Evolutionary conservation across 2,797 vertebrate species (phyloP).

Genomic region (Pipistrellus pygmaeus): DNA sequence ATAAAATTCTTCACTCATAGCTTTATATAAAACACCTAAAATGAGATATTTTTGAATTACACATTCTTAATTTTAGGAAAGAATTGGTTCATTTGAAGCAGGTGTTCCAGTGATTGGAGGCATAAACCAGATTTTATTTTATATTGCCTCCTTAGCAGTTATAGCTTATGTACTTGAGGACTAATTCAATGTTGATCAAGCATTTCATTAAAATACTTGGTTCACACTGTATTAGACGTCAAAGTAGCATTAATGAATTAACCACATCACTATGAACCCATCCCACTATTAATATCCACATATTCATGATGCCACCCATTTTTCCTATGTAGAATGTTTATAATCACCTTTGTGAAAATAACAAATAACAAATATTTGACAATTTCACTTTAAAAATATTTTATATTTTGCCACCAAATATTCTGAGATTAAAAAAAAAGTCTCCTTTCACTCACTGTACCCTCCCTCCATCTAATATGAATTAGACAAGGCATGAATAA

Average conservation of each 20-base stretch:
- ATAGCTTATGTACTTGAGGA: neutral
- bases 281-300: neutral
- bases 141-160: neutral
- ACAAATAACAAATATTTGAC: conserved; percentile 33
- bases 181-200: neutral
- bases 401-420: neutral
- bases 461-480: conserved; percentile 68
- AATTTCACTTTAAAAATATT: neutral
- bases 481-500: conserved; percentile 66
- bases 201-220: neutral
- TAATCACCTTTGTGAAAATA: conserved; percentile 21
- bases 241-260: neutral
- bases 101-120: neutral
- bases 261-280: neutral
- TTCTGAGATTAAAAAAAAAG: conserved; percentile 2
- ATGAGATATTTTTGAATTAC: neutral
- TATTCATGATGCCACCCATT: neutral
- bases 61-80: conserved; percentile 44
- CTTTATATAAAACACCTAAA: neutral
- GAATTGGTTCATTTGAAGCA: conserved; percentile 29
- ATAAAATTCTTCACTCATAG: neutral
- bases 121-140: conserved; percentile 8
- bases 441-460: neutral
- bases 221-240: neutral
- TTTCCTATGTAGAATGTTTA: neutral